Evolutionary conservation across 2,888 invertebrate species (phyloP).

Genomic region (Psylliodes chrysocephalus): DNA sequence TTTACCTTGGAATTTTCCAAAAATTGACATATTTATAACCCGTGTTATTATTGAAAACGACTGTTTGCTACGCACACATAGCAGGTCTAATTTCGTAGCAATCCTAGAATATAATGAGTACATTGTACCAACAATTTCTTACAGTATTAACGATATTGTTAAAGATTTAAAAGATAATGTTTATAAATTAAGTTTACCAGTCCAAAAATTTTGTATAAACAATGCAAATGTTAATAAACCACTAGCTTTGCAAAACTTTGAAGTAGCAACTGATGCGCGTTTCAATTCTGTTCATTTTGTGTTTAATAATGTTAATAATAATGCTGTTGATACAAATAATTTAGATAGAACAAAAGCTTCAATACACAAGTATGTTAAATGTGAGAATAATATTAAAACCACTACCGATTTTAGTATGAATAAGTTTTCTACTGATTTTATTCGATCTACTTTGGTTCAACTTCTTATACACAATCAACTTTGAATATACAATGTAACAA

Average conservation of each 20-base stretch:
- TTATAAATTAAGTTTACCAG: constrained; percentile 54
- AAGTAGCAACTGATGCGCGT: constrained; percentile 53
- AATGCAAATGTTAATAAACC: constrained; percentile 53
- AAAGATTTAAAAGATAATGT: constrained; percentile 65
- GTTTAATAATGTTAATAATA: constrained; percentile 51
- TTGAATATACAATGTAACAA: constrained; percentile 28
- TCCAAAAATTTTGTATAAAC: constrained; percentile 59
- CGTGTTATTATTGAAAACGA: constrained; percentile 71
- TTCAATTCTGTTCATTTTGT: constrained; percentile 54
- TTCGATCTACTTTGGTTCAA: constrained; percentile 59
- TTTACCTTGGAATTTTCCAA: constrained; percentile 75
- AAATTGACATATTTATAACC: constrained; percentile 61
- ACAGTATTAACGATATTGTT: constrained; percentile 67
- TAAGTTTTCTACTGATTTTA: constrained; percentile 59
- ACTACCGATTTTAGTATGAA: constrained; percentile 55
- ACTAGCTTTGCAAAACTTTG: constrained; percentile 58
- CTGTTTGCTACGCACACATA: constrained; percentile 70
- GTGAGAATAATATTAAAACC: constrained; percentile 51
- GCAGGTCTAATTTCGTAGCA: constrained; percentile 67
- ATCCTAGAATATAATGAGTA: constrained; percentile 75
- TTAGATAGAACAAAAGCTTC: constrained; percentile 53
- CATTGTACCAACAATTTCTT: constrained; percentile 70
- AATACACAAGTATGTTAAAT: constrained; percentile 59
- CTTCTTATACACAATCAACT: constrained; percentile 55
- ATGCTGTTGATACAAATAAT: constrained; percentile 49